These are phyloP conservation scores for Enteromius mattozi DNA, from an alignment of 2,797 vertebrate species.

Conservation along the genomic window DNA sequence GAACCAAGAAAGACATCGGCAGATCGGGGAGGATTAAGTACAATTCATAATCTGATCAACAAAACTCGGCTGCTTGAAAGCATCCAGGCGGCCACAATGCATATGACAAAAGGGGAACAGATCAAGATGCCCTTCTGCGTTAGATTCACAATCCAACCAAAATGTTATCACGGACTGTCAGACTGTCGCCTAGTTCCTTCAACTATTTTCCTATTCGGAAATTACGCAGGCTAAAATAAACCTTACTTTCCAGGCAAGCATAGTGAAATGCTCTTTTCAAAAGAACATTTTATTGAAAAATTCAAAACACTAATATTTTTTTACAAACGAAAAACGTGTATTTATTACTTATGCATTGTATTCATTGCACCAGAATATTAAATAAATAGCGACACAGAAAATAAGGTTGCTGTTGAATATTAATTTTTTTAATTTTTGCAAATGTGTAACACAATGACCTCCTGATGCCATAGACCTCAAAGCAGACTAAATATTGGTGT, in stretches of 20 bases:
- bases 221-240: background rate
- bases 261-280: background rate
- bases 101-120: slow-evolving; percentile 47
- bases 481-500: slow-evolving; percentile 51
- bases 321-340: background rate
- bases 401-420: background rate
- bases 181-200: background rate
- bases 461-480: slow-evolving; percentile 15
- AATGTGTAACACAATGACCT: background rate
- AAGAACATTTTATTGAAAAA: background rate
- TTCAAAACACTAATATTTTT: background rate
- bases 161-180: slow-evolving; percentile 11
- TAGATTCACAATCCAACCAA: slow-evolving; percentile 13
- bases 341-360: background rate
- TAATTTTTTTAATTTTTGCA: background rate
- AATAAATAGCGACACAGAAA: background rate
- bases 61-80: slow-evolving; percentile 65
- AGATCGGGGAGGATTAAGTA: slow-evolving; percentile 77
- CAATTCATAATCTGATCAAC: slow-evolving; percentile 79
- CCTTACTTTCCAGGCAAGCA: background rate
- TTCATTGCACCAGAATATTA: background rate
- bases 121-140: slow-evolving; percentile 54
- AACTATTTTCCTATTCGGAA: background rate
- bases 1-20: slow-evolving; percentile 67
- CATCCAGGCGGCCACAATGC: slow-evolving; percentile 41